Evolutionary conservation across 2,797 vertebrate species (phyloP), one percentile per base, ranked within the genome.

Genomic region (Buceros bicornis): DNA sequence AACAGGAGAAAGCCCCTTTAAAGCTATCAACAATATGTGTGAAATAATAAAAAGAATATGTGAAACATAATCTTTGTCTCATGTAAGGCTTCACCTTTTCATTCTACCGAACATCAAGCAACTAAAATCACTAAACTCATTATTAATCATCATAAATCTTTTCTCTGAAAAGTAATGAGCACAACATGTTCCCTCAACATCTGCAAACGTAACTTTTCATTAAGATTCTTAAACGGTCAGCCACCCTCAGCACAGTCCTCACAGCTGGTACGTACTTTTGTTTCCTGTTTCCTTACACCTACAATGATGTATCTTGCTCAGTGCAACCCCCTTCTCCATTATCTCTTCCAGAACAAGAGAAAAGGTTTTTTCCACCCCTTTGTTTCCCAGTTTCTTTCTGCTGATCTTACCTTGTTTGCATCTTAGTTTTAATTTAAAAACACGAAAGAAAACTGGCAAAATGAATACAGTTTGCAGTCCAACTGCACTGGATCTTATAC

Each of bases 361-460:
- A 35, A 66, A 67, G 15, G 26, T 0, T 0, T 15, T 87, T 61
- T 60, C 57, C 18, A 50, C 3, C 17, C 7, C 29, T 81, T 56
- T 83, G 13, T 74, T 83, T 93, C 80, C 53, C 58, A 60, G 6
- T 61, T 80, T 76, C 40, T 86, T 31, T 61, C 24, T 18, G 71
- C 16, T 19, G 5, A 66, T 67, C 40, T 90, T 54, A 21, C 18
- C 17, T 60, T 80, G 43, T 87, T 87, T 66, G 31, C 43, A 89
- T 13, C 43, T 82, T 65, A 54, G 19, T 82, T 78, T 74, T 82
- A 70, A 89, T 73, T 89, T 77, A 35, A 92, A 92, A 95, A 70
- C 24, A 66, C 22, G 37, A 8, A 85, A 89, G 48, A 79, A 92
- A 93, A 4, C 53, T 58, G 17, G 37, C 10, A 26, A 65, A 82